Base-by-base conservation (phyloP, 2,888 invertebrate genomes). In the Eupeodes luniger region DNA sequence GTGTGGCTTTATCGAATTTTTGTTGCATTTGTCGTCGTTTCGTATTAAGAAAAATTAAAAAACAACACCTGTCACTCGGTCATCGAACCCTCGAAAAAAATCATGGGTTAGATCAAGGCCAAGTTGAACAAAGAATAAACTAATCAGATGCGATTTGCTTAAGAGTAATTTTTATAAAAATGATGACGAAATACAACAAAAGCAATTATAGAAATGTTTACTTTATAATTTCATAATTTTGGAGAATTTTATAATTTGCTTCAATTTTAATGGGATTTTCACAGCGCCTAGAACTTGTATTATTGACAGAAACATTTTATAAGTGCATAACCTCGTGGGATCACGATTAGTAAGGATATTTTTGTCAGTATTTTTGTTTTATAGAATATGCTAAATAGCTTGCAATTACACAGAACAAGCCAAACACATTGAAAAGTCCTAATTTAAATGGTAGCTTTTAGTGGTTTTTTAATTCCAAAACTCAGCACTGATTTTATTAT, bases 11-110 rank as follows among this genome's bases (percentile, higher is more conserved):
- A 69, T n/a, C 19, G 11, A 47, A 55, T 74, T 36, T 11, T 16
- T 61, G 40, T 57, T 44, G 72, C 53, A 59, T 40, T 40, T 27
- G 27, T 3, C 27, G 53, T n/a, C 16, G 2, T 51, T n/a, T 36
- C 12, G 16, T 27, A 27, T 27, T 27, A 27, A 27, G 27, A 27
- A 27, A 3, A 36, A 51, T 49, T n/a, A 69, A 53, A 53, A 36
- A 16, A 36, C 51, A 67, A 49, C 51, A 67, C 51, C 36, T 36
- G 49, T 76, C 72, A 67, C 11, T 53, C 62, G 81, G 88, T 81
- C 88, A 66, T 74, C 69, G 88, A 85, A 70, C 88, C 34, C 57
- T 3, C 51, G 57, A 79, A 59, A 61, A 61, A 70, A 61, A 53
- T 70, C 51, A 75, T 51, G 36, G 51, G 75, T 49, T 75, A 47